Percentiles rank a stretch among this genome's conserved stretches.
Conservation (phyloP, 2,113 vertebrate genomes). For the Ifrita kowaldi region DNA sequence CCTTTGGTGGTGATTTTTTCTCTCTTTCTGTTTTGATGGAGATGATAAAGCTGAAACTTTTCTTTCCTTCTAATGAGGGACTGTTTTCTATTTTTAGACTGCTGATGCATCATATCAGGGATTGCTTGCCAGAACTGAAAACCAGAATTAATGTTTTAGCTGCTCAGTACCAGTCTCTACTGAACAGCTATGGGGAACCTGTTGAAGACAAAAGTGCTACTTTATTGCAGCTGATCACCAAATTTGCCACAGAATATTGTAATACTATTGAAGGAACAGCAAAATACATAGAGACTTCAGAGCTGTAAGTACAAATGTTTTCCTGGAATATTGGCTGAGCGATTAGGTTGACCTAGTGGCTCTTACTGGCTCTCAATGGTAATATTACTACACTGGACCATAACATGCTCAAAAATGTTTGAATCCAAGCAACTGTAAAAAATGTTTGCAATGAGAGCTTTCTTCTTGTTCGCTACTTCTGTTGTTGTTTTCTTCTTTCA, state of each 20-base stretch:
- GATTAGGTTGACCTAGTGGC: background rate
- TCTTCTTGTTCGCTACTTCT: background rate
- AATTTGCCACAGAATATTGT: constrained; percentile 98
- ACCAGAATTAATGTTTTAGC: constrained; percentile 95
- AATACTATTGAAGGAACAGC: constrained; percentile 98
- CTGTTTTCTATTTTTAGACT: constrained; percentile 73
- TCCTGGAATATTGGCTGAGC: background rate
- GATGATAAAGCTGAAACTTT: background rate
- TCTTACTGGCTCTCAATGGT: background rate
- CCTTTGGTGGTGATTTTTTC: background rate
- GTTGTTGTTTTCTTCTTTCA: constrained; percentile 64
- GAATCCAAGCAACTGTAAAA: background rate
- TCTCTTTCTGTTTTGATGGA: background rate
- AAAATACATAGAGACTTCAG: constrained; percentile 97
- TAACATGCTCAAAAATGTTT: background rate
- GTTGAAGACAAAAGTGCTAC: constrained; percentile 95
- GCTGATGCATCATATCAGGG: constrained; percentile 97
- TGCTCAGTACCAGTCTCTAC: constrained; percentile 93
- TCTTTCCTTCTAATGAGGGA: background rate
- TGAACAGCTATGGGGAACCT: constrained; percentile 93
- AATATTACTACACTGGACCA: background rate
- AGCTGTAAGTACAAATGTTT: constrained; percentile 83
- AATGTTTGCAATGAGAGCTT: background rate
- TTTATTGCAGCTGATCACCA: constrained; percentile 96
- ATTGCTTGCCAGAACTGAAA: constrained; percentile 96